phyloP scores from a whole-genome alignment of 2,113 vertebrate genomes.

The Propithecus coquereli region DNA sequence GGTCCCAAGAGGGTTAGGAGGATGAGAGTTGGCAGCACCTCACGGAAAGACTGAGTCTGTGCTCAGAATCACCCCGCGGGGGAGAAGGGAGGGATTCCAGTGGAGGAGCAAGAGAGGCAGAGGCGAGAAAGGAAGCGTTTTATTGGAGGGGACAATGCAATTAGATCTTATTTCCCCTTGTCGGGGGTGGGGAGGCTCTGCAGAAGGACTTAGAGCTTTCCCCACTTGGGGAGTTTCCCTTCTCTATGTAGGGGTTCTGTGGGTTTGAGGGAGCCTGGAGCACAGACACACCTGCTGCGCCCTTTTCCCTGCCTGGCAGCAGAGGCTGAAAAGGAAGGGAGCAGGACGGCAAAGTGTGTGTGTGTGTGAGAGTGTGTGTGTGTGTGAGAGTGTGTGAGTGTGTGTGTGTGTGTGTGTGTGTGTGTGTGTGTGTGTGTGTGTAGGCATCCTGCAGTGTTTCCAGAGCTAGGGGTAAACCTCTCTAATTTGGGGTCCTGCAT shows the following conservation, averaged over 20 bases:
- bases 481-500: neutral
- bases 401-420: neutral
- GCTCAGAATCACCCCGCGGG: neutral
- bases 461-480: neutral
- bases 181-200: neutral
- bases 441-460: slow-evolving; percentile 36
- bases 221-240: neutral
- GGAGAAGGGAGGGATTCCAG: neutral
- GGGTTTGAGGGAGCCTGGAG: neutral
- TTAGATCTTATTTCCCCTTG: neutral
- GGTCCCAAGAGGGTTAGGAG: neutral
- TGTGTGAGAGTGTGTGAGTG: neutral
- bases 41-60: neutral
- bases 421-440: neutral
- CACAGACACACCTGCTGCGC: neutral
- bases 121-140: neutral
- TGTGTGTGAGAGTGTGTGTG: neutral
- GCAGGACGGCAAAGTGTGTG: neutral
- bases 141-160: neutral
- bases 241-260: neutral
- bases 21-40: neutral
- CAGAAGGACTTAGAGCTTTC: neutral
- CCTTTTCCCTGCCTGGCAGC: neutral
- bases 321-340: neutral
- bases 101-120: neutral